These are phyloP conservation scores for Drosophila macrospina DNA, from an alignment of 2,888 invertebrate genomes.

Conservation along the genomic window DNA sequence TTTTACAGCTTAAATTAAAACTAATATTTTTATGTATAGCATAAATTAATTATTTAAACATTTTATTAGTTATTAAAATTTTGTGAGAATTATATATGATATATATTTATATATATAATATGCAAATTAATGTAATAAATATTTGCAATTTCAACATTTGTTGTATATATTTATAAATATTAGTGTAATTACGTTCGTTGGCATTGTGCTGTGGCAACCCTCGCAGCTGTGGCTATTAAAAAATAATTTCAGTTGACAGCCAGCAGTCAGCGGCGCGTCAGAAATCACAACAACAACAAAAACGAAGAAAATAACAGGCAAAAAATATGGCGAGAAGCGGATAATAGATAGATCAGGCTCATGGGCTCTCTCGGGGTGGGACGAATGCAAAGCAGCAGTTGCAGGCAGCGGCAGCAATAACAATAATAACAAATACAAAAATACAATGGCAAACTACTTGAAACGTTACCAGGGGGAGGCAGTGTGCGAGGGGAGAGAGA, in stretches of 20 bases:
- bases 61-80: too few species aligned
- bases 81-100: too few species aligned
- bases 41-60: too few species aligned
- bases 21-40: too few species aligned
- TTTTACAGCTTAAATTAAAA: too few species aligned
- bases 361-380: slow-evolving; percentile 22
- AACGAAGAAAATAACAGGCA: slow-evolving; percentile 1
- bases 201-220: slow-evolving; percentile 39
- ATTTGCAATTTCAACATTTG: too few species aligned
- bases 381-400: slow-evolving; percentile 38
- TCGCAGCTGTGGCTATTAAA: slow-evolving; percentile 43
- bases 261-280: slow-evolving; percentile 71
- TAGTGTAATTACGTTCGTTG: too few species aligned
- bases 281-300: slow-evolving; percentile 42
- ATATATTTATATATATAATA: too few species aligned
- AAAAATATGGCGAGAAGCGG: slow-evolving; percentile 14
- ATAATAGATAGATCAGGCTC: slow-evolving; percentile 9
- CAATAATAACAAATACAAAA: slow-evolving; percentile 18
- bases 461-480: slow-evolving; percentile 15
- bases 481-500: background rate
- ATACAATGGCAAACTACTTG: slow-evolving; percentile 40
- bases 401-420: slow-evolving; percentile 20
- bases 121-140: too few species aligned
- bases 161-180: too few species aligned
- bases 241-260: slow-evolving; percentile 74